A percentile compares a stretch with the other conserved stretches of the same genome.
These are phyloP conservation scores for Dynastes hyllus DNA, from an alignment of 2,888 invertebrate species.

Conservation along the genomic window DNA sequence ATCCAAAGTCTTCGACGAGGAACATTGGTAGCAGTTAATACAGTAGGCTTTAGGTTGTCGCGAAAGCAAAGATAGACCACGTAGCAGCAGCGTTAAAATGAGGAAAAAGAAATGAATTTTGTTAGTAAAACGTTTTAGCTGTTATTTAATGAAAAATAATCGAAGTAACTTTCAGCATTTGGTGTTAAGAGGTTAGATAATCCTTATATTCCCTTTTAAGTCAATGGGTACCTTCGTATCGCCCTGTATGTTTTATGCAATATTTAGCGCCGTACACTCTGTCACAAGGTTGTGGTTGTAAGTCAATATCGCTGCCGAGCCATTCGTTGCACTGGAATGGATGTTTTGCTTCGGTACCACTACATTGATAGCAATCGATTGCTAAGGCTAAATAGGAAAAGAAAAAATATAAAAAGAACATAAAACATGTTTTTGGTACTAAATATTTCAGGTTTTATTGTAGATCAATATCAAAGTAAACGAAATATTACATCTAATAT, in stretches of 20 bases:
- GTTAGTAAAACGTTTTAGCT: conserved; percentile 31
- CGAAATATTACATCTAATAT: no score
- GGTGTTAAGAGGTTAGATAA: conserved; percentile 2
- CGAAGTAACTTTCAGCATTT: background rate
- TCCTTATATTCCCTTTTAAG: no score
- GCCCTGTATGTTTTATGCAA: conserved; percentile 95
- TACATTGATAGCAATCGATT: conserved; percentile 92
- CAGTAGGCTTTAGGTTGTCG: conserved; percentile 67
- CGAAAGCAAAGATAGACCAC: conserved; percentile 24
- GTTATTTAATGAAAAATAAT: background rate
- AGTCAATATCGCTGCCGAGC: conserved; percentile 76
- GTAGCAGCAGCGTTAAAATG: conserved; percentile 57
- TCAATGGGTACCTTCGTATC: conserved; percentile 84
- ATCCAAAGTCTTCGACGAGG: conserved; percentile 79
- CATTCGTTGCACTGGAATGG: conserved; percentile 91
- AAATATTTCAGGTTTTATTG: no score
- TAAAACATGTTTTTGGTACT: background rate
- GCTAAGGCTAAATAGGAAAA: conserved; percentile 72
- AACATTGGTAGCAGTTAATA: conserved; percentile 86
- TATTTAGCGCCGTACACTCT: conserved; percentile 88
- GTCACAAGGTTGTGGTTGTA: conserved; percentile 82
- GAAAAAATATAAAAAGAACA: background rate
- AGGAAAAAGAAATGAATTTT: conserved; percentile 42
- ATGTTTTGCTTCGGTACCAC: conserved; percentile 83
- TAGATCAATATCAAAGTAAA: no score